A percentile compares a stretch with the other conserved stretches of the same genome.
Conservation (phyloP, 2,113 vertebrate genomes). For the Hippopotamus amphibius region DNA sequence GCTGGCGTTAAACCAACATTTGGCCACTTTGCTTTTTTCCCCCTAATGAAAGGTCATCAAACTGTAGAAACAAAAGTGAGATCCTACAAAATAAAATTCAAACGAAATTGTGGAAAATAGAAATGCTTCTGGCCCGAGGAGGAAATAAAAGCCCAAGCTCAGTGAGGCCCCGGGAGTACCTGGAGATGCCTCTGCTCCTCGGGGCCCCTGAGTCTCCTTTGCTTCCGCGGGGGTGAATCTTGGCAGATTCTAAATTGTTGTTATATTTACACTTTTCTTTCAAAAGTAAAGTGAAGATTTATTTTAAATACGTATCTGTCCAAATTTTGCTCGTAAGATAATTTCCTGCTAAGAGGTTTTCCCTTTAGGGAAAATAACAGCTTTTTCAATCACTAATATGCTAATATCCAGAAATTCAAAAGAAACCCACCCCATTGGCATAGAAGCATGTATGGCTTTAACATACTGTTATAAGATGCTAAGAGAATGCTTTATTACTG, state of each 20-base stretch:
- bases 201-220: fast-evolving
- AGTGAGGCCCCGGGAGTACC: fast-evolving
- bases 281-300: neutral
- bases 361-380: conserved; percentile 30
- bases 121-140: neutral
- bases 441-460: neutral
- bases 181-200: fast-evolving
- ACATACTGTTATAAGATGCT: neutral
- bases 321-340: neutral
- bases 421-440: neutral
- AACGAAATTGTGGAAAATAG: neutral
- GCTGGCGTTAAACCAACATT: fast-evolving
- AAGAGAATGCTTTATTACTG: neutral
- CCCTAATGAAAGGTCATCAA: too few relatives aligned
- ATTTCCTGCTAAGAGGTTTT: neutral
- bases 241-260: neutral
- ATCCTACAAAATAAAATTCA: neutral
- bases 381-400: conserved; percentile 35
- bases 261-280: neutral
- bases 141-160: neutral
- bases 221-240: fast-evolving
- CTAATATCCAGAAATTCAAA: neutral
- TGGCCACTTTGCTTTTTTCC: neutral
- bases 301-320: conserved; percentile 2
- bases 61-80: neutral